Percentiles rank a stretch among this genome's conserved stretches.
These are phyloP conservation scores for Perca flavescens DNA, from an alignment of 2,113 vertebrate genomes.

Conservation along the genomic window DNA sequence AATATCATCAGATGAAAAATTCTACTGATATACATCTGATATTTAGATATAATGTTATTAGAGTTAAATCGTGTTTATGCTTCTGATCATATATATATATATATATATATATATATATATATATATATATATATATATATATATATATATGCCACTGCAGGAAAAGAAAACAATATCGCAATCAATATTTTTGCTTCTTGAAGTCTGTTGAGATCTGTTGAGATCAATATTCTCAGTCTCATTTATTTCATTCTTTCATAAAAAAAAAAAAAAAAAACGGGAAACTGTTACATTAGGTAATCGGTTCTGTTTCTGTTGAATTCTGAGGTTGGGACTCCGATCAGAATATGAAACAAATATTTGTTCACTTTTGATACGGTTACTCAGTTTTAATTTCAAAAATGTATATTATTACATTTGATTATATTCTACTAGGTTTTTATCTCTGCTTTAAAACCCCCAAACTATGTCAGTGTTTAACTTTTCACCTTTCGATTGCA, in stretches of 20 bases:
- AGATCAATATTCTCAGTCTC: not conserved
- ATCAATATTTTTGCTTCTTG: not conserved
- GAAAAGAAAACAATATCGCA: not conserved
- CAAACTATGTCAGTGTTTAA: not conserved
- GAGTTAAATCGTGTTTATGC: not conserved
- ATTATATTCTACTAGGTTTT: rapidly evolving
- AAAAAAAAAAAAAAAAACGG: not conserved
- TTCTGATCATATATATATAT: not conserved
- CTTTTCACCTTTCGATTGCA: not conserved
- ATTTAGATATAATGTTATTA: not conserved
- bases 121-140: too few species aligned
- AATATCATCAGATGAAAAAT: not conserved
- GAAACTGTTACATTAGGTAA: not conserved
- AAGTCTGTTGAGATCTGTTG: not conserved
- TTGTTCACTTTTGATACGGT: not conserved
- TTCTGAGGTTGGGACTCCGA: not conserved
- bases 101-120: too few species aligned
- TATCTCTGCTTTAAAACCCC: not conserved
- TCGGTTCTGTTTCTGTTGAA: not conserved
- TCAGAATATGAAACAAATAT: not conserved
- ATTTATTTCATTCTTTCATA: not conserved
- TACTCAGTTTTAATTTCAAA: not conserved
- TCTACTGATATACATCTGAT: not conserved
- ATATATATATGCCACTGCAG: not conserved
- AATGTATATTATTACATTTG: not conserved